A percentile compares a stretch with the other conserved stretches of the same genome.
phyloP scores from a whole-genome alignment of 2,113 vertebrate species.

The Amia ocellicauda region DNA sequence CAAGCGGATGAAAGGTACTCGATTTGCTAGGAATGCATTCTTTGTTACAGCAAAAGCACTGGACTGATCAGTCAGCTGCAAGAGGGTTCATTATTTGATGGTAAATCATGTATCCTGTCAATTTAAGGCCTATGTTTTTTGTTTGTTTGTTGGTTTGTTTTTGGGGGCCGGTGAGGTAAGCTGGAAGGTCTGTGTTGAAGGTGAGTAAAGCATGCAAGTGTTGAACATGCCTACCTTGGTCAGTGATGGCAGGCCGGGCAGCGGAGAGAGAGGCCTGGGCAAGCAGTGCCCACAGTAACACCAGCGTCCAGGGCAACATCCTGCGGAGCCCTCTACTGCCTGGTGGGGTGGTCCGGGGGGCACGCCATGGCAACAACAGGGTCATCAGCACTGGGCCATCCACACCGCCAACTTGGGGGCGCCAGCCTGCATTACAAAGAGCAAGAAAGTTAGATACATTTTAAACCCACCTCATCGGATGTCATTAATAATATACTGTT shows the following conservation, averaged over 20 bases:
- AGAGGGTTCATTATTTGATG: too few species aligned
- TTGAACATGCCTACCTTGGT: constrained; percentile 70
- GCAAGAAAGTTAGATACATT: background rate
- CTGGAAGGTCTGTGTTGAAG: too few species aligned
- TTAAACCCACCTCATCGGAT: background rate
- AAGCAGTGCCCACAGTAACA: constrained; percentile 54
- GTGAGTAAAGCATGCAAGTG: too few species aligned
- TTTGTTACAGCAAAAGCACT: too few species aligned
- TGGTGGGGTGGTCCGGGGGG: constrained; percentile 40
- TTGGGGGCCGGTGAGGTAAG: too few species aligned
- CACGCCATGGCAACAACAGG: constrained; percentile 59
- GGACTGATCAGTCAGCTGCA: too few species aligned
- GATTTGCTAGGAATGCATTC: too few species aligned
- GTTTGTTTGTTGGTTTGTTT: too few species aligned
- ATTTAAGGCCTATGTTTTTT: too few species aligned
- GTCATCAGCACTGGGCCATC: constrained; percentile 55
- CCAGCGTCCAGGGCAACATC: constrained; percentile 60
- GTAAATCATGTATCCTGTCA: too few species aligned
- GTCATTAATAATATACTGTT: too few species aligned
- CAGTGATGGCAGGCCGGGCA: constrained; percentile 47
- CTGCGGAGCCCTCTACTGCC: constrained; percentile 57
- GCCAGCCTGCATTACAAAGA: constrained; percentile 20
- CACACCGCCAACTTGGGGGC: constrained; percentile 15
- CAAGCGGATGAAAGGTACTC: too few species aligned
- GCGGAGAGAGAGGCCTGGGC: constrained; percentile 48